These are phyloP conservation scores for Lottia scabra DNA, from an alignment of 2,888 invertebrate genomes.

Conservation along the genomic window DNA sequence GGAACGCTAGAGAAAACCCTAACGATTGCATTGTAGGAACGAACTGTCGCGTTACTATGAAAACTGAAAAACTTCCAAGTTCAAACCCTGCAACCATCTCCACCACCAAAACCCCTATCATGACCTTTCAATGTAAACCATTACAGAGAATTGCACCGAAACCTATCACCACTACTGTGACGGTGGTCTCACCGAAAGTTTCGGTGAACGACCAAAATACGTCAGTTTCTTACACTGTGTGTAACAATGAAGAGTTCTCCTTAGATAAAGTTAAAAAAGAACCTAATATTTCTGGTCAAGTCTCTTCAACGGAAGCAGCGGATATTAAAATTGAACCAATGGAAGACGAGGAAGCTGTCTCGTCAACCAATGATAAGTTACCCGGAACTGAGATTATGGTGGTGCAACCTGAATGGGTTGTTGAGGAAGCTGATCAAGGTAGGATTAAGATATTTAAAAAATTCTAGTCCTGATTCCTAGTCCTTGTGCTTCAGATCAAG, in stretches of 20 bases:
- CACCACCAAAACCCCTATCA: not conserved
- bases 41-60: not conserved
- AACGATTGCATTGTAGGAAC: not conserved
- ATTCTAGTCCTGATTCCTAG: no score
- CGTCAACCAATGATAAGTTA: not conserved
- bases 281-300: not conserved
- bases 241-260: not conserved
- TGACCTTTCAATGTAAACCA: not conserved
- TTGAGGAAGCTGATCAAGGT: not conserved
- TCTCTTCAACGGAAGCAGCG: not conserved
- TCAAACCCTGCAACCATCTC: not conserved
- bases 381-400: not conserved
- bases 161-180: not conserved
- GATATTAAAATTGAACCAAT: constrained; percentile 11
- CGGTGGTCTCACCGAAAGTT: not conserved
- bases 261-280: not conserved
- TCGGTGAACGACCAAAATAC: not conserved
- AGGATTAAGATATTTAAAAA: no score
- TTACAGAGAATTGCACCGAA: not conserved
- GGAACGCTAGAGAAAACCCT: not conserved
- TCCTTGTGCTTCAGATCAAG: no score
- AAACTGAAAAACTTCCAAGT: not conserved
- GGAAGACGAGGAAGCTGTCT: not conserved
- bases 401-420: not conserved
- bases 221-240: not conserved